Evolutionary conservation across 2,888 invertebrate genomes (phyloP), one percentile per base, ranked within the genome.

Genomic region (Parelbella ahira): DNA sequence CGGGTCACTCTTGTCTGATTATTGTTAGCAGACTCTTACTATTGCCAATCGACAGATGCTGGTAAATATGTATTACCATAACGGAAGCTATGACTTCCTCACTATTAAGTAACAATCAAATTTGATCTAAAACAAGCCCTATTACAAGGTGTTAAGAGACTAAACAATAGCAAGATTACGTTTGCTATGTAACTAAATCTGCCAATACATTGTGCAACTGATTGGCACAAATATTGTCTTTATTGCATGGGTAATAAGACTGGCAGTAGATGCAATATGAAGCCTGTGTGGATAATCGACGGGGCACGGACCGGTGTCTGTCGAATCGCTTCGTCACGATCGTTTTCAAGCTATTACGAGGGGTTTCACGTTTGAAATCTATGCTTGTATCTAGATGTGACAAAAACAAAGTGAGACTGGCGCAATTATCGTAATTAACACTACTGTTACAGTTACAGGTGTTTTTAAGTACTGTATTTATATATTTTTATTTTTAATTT

Each of bases 11-110:
- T 32, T 39, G 20, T 9, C 5, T 12, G 32, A 30, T 38, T 2
- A 10, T 29, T 19, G 25, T 10, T 10, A 7, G 21, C 15, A 8
- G 37, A 11, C 24, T 38, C 29, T 33, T 33, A 20, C 33, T 37
- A n/a, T 7, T 41, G 23, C 27, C 19, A 25, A 25, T 25, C 7
- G n/a, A 24, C 15, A 21, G 12, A 9, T 13, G 29, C n/a, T 19
- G 15, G 8, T 24, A 39, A 33, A 24, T 32, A 34, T 42, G 15
- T 23, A 34, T 36, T 3, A 24, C 33, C 23, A 19, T 19, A 29
- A 12, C 42, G 18, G 34, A 42, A 36, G 42, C 18, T 10, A n/a
- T 9, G 4, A 36, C 42, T 29, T 42, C 36, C 42, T 34, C 4
- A 15, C 15, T 7, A 7, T 10, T 5, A n/a, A 25, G 7, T 10